Base-by-base conservation (phyloP, 2,797 vertebrate species). In the Carduelis carduelis region DNA sequence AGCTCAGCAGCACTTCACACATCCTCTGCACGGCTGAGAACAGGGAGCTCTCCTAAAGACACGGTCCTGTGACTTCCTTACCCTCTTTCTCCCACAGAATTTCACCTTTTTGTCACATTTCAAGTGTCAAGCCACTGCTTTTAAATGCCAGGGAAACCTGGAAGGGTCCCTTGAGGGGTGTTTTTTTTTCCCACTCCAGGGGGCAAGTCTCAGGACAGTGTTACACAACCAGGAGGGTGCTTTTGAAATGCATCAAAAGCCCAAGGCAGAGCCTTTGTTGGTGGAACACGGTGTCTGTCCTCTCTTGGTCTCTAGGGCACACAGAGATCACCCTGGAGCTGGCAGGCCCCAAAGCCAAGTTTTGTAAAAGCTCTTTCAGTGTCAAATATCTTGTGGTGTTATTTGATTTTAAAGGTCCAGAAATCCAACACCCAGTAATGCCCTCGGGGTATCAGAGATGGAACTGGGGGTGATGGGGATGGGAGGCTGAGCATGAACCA, bases 1-100 rank as follows among this genome's bases (percentile, higher is more conserved):
- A 94, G 91, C 95, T 90, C 89, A 70, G 89, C 69, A 59, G 72
- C 56, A 91, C 96, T 92, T 92, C 96, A 93, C 89, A 60, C 8
- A 1, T 52, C 78, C 82, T 74, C 86, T 87, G 84, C 84, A 59
- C 2, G 57, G 57, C 22, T 55, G 61, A 72, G 87, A 88, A 69
- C 76, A 68, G 47, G 65, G 43, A 92, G 78, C 72, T 64, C 81
- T 92, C 72, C 47, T 30, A 37, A 59, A 87, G 44, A 34, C 2
- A 0, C 0, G 0, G 18, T 57, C 90, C 84, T 81, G 75, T 94
- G 92, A 78, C 79, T 85, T 75, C 43, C 37, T 89, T 55, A 47
- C 78, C 65, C 65, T 63, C 60, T 53, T 9, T 2, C 37, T 72
- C 61, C 24, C 55, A 4, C n/a, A 15, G 61, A 39, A 61, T 66